A percentile compares a stretch with the other conserved stretches of the same genome.
Conservation (phyloP, 2,888 invertebrate genomes). For the Rhamnusium bicolor region DNA sequence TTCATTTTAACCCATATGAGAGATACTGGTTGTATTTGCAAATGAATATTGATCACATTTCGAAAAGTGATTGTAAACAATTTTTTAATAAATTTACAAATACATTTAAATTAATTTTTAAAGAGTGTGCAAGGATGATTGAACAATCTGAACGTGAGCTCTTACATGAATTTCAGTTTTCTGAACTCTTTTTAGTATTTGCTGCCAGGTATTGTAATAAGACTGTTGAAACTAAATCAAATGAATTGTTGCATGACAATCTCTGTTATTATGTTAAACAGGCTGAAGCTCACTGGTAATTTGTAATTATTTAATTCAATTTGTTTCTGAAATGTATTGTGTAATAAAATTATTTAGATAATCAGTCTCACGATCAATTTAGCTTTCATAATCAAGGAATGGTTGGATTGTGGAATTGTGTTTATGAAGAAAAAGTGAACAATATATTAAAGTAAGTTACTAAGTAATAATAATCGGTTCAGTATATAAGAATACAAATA, state of each 20-base stretch:
- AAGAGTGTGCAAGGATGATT: slow-evolving; percentile 63
- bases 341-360: too few relatives aligned
- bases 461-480: too few relatives aligned
- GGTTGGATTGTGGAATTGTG: too few relatives aligned
- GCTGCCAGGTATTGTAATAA: slow-evolving; percentile 46
- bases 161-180: slow-evolving; percentile 59
- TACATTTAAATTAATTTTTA: slow-evolving; percentile 61
- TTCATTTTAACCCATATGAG: slow-evolving; percentile 62
- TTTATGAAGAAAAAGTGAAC: too few relatives aligned
- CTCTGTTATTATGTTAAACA: slow-evolving; percentile 26
- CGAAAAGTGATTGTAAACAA: slow-evolving; percentile 49
- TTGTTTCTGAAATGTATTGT: neutral
- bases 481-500: too few relatives aligned
- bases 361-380: too few relatives aligned
- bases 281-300: slow-evolving; percentile 33
- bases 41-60: slow-evolving; percentile 49
- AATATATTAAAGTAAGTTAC: too few relatives aligned
- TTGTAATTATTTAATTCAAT: too few relatives aligned
- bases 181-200: slow-evolving; percentile 60
- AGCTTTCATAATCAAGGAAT: too few relatives aligned
- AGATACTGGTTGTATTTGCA: slow-evolving; percentile 62
- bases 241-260: slow-evolving; percentile 23
- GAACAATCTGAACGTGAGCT: slow-evolving; percentile 62
- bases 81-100: slow-evolving; percentile 57
- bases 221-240: neutral